Evolutionary conservation across 2,113 vertebrate species (phyloP), one percentile per base, ranked within the genome.

Genomic region (Natator depressus): DNA sequence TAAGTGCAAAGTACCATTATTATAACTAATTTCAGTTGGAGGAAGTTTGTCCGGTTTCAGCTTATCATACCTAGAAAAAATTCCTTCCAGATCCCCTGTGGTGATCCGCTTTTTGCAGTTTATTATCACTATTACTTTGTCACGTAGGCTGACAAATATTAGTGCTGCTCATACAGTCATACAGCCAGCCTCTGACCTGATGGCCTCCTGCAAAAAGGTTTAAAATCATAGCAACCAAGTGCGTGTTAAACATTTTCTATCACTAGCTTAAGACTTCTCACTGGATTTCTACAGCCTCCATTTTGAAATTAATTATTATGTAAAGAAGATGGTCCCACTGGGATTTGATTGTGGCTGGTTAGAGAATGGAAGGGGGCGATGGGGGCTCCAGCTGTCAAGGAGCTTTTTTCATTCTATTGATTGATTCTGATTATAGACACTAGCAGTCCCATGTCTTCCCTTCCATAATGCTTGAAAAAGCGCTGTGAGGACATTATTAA

Each of bases 61-160:
- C 46, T 89, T 92, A 85, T 91, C 75, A 5, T 80, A 84, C 13
- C 13, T 82, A 53, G 88, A 93, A 89, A 14, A 83, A 92, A 92
- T 42, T 35, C 14, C 27, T 53, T 85, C 81, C 42, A 82, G 10
- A 4, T 10, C 87, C 82, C 38, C 6, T 80, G 12, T 54, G 80
- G 47, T 65, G 24, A 82, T 84, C 81, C 38, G 72, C 53, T 69
- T 80, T 78, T 82, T 81, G 55, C 50, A 14, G 42, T 14, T 7
- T 29, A 57, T 69, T 31, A 31, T 55, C 24, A 49, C 29, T 84
- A n/a, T 76, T 69, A 38, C 24, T 57, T 42, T 69, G 19, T 82
- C 46, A 42, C 20, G 16, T 13, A 54, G 55, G 49, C 54, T 8
- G 49, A 72, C 69, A 69, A 11, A 72, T 0, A 0, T 55, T 54